Conservation (phyloP, 2,888 invertebrate genomes). For the Tenthredo notha region DNA sequence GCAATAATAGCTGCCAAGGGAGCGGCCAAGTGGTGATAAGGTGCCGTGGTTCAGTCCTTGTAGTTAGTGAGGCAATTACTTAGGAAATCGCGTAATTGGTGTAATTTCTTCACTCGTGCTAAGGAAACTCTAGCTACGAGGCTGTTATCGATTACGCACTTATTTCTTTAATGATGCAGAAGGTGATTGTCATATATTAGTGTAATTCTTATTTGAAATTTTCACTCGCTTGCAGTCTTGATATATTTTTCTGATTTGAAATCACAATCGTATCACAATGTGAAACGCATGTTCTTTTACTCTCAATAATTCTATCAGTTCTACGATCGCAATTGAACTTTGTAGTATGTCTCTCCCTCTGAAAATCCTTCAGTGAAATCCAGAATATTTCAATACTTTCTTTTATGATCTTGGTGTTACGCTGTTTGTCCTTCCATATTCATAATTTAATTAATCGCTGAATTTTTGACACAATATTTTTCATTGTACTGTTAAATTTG, state of each 20-base stretch:
- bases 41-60: slow-evolving; percentile 19
- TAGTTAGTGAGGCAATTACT: slow-evolving; percentile 25
- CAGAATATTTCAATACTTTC: not conserved
- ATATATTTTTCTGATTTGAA: not conserved
- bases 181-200: no score
- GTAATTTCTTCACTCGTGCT: slow-evolving; percentile 10
- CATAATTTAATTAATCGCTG: not conserved
- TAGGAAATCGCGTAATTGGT: slow-evolving; percentile 33
- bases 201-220: not conserved
- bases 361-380: not conserved
- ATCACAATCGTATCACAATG: slow-evolving; percentile 3
- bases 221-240: not conserved
- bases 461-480: not conserved
- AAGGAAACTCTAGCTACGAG: not conserved
- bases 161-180: not conserved
- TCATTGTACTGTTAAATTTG: not conserved
- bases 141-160: slow-evolving; percentile 15
- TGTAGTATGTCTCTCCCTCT: not conserved
- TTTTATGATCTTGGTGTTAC: not conserved
- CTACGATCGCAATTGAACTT: not conserved
- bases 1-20: slow-evolving; percentile 28
- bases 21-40: slow-evolving; percentile 24
- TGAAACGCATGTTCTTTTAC: not conserved
- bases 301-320: not conserved
- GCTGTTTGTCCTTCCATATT: not conserved